Conservation (phyloP, 92 coral and sea anemone genomes). For the Palythoa grandis region DNA sequence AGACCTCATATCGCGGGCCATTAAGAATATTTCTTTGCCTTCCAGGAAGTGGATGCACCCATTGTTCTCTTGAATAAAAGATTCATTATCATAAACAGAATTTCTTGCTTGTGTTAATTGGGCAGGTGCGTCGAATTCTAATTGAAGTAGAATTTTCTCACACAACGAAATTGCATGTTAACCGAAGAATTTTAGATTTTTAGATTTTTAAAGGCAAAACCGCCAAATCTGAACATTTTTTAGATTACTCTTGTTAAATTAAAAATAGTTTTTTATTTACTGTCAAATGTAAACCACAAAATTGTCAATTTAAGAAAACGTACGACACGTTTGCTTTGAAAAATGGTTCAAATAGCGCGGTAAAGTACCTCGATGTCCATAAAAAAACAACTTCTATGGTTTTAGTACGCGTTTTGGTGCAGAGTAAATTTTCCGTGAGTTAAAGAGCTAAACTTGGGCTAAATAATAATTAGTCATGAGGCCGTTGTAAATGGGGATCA, state of each 20-base stretch:
- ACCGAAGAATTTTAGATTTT: background rate
- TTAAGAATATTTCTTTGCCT: slow-evolving; percentile 42
- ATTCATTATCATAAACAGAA: slow-evolving; percentile 54
- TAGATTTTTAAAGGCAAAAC: background rate
- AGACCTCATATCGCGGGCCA: slow-evolving; percentile 38
- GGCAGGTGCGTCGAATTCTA: slow-evolving; percentile 64
- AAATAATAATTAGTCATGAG: background rate
- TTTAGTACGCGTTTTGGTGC: background rate
- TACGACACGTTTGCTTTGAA: background rate
- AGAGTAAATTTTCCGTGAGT: no score
- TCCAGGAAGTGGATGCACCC: slow-evolving; percentile 64
- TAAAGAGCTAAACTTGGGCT: background rate
- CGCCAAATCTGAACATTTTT: background rate
- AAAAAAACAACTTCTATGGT: background rate
- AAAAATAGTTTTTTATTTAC: background rate
- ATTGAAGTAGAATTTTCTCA: slow-evolving; percentile 61
- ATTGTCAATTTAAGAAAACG: background rate
- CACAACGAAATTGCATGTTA: slow-evolving; percentile 43
- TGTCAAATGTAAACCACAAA: background rate
- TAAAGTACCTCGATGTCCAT: background rate
- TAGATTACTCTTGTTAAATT: background rate
- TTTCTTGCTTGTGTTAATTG: slow-evolving; percentile 55
- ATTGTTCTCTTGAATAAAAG: slow-evolving; percentile 49
- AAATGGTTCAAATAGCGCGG: slow-evolving; percentile 4
- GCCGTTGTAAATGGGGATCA: background rate